Conservation (phyloP, 1,140 invertebrate genomes). For the Camponotus floridanus region DNA sequence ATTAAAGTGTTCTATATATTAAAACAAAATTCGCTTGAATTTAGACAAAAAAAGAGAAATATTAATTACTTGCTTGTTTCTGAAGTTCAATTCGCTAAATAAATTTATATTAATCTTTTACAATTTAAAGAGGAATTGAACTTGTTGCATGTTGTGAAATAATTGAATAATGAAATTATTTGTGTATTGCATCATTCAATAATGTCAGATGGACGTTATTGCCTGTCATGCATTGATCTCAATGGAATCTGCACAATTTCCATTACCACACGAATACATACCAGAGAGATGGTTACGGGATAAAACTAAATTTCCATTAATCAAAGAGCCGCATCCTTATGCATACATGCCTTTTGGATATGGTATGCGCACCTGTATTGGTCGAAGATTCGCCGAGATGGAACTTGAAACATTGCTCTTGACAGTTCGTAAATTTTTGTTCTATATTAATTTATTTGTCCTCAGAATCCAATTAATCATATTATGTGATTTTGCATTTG, state of each 20-base stretch:
- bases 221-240: constrained; percentile 84
- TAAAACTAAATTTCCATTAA: constrained; percentile 73
- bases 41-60: too few relatives aligned
- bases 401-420: constrained; percentile 84
- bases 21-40: too few relatives aligned
- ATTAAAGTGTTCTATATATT: too few relatives aligned
- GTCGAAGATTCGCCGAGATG: constrained; percentile 83
- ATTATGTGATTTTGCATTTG: neutral
- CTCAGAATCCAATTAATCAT: neutral
- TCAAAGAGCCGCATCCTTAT: constrained; percentile 87
- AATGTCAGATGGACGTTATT: constrained; percentile 83
- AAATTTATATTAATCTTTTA: too few relatives aligned
- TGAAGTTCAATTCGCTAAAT: too few relatives aligned
- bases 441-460: neutral
- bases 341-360: constrained; percentile 89
- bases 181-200: too few relatives aligned
- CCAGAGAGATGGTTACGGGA: constrained; percentile 86
- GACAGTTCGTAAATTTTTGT: constrained; percentile 75
- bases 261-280: constrained; percentile 81
- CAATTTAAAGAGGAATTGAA: too few relatives aligned
- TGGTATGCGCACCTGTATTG: constrained; percentile 86
- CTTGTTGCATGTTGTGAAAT: too few relatives aligned
- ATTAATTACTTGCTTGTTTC: too few relatives aligned
- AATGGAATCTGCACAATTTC: constrained; percentile 83
- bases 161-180: too few relatives aligned